Evolutionary conservation across 1,140 invertebrate genomes (phyloP), one percentile per base, ranked within the genome.

Genomic region (Antheraea mylitta): DNA sequence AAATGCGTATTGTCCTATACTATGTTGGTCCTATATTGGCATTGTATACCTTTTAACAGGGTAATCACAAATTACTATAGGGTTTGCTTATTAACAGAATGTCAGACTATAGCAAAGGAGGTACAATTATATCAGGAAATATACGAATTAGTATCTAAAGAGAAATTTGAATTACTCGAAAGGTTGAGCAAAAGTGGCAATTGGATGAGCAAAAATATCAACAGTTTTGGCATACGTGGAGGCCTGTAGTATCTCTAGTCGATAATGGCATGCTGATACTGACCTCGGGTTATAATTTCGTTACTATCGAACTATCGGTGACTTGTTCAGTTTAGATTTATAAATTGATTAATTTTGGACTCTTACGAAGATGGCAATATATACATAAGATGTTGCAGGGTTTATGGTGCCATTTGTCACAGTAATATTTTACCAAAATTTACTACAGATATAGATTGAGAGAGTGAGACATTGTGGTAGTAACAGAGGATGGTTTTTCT

Each of bases 191-290:
- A 64, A n/a, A n/a, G n/a, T n/a, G n/a, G n/a, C n/a, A n/a, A n/a
- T n/a, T n/a, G n/a, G n/a, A n/a, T n/a, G n/a, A n/a, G n/a, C n/a
- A n/a, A n/a, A n/a, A n/a, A n/a, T n/a, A n/a, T n/a, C n/a, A n/a
- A n/a, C n/a, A n/a, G n/a, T 86, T 9, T 62, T 87, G 2, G 45
- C 62, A 66, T 77, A 87, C 64, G 76, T 87, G 19, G n/a, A n/a
- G n/a, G n/a, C n/a, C 0, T 75, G 73, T 22, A 19, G 87, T 9
- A 89, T 88, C 62, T 86, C 82, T 3, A 60, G 58, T 4, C 58
- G n/a, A n/a, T n/a, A n/a, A 60, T 18, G 58, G 18, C 11, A 6
- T 60, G 7, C n/a, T n/a, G n/a, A n/a, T n/a, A n/a, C n/a, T n/a
- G n/a, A n/a, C n/a, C n/a, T n/a, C n/a, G n/a, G n/a, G 68, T 37